phyloP scores from a whole-genome alignment of 2,113 vertebrate genomes.

The Polyodon spathula region DNA sequence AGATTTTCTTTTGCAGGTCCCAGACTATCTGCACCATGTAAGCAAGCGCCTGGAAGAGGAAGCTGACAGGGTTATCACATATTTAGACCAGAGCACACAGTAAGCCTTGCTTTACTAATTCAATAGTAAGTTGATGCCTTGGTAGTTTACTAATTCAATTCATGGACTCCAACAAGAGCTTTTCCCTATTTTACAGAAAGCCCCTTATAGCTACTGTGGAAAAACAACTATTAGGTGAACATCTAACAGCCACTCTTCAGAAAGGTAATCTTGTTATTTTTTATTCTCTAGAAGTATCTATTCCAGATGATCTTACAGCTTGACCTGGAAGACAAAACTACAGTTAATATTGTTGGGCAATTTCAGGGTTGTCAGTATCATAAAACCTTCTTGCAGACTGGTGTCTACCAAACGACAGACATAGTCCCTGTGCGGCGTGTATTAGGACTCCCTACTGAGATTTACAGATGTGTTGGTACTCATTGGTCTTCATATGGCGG shows the following conservation, averaged over 20 bases:
- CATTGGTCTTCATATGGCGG: too few species aligned
- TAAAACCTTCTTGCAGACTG: too few species aligned
- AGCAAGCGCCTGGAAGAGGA: constrained; percentile 96
- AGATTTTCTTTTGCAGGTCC: constrained; percentile 66
- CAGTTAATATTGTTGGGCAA: too few species aligned
- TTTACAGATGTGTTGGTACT: too few species aligned
- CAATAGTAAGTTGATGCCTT: neutral
- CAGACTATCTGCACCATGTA: constrained; percentile 96
- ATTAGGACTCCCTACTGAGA: too few species aligned
- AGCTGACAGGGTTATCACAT: constrained; percentile 94
- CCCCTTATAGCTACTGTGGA: constrained; percentile 93
- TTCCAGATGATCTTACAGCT: too few species aligned
- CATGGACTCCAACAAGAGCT: constrained; percentile 9
- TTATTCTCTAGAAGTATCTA: neutral
- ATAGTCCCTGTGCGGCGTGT: too few species aligned
- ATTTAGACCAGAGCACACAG: constrained; percentile 98
- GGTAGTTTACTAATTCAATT: neutral
- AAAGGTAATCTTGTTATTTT: constrained; percentile 70
- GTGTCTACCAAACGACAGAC: too few species aligned
- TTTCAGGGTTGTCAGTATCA: too few species aligned
- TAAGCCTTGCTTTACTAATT: constrained; percentile 53
- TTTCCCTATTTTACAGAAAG: constrained; percentile 66
- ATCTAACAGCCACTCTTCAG: constrained; percentile 89
- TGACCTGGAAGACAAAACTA: too few species aligned
- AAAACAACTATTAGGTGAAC: constrained; percentile 96